phyloP scores from a whole-genome alignment of 1,140 invertebrate genomes.

The Melitaea cinxia region DNA sequence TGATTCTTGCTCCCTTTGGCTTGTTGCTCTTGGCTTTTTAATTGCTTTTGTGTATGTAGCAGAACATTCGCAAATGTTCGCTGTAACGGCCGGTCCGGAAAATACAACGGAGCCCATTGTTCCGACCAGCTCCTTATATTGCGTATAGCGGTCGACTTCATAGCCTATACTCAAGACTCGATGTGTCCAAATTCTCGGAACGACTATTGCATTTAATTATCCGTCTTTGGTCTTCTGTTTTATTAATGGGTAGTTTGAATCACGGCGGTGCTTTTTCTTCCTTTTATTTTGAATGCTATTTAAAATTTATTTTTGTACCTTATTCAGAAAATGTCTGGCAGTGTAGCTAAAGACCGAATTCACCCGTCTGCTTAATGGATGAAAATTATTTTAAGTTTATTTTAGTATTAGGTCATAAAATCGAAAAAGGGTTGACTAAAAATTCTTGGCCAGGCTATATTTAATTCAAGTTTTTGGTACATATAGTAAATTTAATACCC shows the following conservation, averaged over 20 bases:
- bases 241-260: slow-evolving; percentile 42
- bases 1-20: slow-evolving; percentile 40
- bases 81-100: slow-evolving; percentile 59
- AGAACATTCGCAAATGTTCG: slow-evolving; percentile 69
- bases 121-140: slow-evolving; percentile 65
- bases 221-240: slow-evolving; percentile 52
- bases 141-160: slow-evolving; percentile 68
- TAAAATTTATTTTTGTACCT: no score
- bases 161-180: slow-evolving; percentile 45
- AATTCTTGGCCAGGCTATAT: no score
- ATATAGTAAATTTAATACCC: no score
- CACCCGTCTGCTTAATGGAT: no score
- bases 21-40: slow-evolving; percentile 66
- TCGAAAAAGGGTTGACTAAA: no score
- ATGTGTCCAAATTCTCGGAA: slow-evolving; percentile 71
- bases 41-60: slow-evolving; percentile 64
- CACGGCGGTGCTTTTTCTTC: neutral
- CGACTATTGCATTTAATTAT: slow-evolving; percentile 64
- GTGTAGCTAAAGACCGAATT: no score
- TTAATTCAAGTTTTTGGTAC: no score
- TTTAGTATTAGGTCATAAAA: no score
- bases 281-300: slow-evolving; percentile 7
- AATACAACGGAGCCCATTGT: slow-evolving; percentile 67
- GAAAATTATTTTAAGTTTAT: no score
- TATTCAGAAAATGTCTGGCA: neutral